A percentile compares a stretch with the other conserved stretches of the same genome.
phyloP scores from a whole-genome alignment of 2,113 vertebrate species.

The Zosterops lateralis region DNA sequence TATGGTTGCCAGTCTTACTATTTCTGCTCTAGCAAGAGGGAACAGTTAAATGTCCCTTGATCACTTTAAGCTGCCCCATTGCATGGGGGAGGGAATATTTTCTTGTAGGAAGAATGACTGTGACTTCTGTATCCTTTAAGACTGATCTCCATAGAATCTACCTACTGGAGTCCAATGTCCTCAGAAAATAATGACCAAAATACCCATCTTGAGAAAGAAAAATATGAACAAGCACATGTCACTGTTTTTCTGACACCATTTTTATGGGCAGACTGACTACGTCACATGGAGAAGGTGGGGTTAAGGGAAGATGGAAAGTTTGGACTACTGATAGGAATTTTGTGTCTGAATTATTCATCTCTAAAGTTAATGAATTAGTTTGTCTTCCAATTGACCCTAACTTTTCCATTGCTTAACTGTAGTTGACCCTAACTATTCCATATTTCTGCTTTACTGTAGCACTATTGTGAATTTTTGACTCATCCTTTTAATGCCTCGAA shows the following conservation, averaged over 20 bases:
- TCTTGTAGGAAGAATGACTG: background rate
- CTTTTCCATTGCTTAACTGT: background rate
- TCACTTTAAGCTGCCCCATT: background rate
- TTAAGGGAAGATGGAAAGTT: background rate
- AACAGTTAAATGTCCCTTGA: background rate
- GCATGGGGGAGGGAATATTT: accelerated
- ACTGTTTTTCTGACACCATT: background rate
- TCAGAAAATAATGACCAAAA: background rate
- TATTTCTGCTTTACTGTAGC: background rate
- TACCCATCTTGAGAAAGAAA: background rate
- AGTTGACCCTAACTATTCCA: background rate
- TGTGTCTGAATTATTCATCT: background rate
- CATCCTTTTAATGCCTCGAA: background rate
- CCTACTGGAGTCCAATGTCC: background rate
- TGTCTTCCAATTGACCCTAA: background rate
- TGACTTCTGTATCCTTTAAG: background rate
- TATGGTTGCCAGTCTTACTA: background rate
- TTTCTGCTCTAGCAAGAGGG: background rate
- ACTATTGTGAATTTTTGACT: background rate
- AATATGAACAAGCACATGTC: background rate
- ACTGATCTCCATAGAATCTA: background rate
- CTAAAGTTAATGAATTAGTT: background rate
- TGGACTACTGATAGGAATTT: background rate
- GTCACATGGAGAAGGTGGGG: background rate
- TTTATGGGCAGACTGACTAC: background rate